Conservation (phyloP, 2,113 vertebrate species). For the Nyctereutes procyonoides region DNA sequence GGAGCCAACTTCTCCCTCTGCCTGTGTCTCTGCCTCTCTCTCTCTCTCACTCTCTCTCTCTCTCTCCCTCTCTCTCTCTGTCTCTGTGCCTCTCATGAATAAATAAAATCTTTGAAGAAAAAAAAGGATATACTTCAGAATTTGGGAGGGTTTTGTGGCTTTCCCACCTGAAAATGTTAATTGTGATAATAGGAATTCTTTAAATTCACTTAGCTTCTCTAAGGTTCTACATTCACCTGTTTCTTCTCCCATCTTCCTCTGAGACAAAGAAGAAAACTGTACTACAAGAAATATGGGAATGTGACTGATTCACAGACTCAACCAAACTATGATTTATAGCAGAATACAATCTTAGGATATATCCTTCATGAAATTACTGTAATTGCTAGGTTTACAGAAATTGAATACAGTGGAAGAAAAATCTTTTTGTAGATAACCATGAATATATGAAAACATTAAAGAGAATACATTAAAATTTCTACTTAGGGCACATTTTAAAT, state of each 20-base stretch:
- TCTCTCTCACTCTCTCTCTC: too few relatives aligned
- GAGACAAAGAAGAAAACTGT: neutral
- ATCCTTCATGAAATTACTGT: neutral
- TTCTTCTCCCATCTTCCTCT: neutral
- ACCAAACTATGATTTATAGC: neutral
- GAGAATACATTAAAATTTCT: neutral
- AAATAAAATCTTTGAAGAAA: too few relatives aligned
- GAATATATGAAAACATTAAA: neutral
- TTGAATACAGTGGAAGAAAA: neutral
- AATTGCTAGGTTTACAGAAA: constrained; percentile 21
- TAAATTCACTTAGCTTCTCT: neutral
- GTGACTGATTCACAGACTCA: neutral
- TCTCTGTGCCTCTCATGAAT: too few relatives aligned
- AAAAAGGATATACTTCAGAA: neutral
- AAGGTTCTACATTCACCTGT: neutral
- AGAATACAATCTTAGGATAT: neutral
- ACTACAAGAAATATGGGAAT: neutral
- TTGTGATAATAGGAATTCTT: neutral
- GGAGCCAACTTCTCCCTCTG: too few relatives aligned
- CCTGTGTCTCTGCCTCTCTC: too few relatives aligned
- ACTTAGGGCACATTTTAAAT: neutral
- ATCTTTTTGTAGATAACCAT: neutral
- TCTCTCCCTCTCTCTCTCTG: too few relatives aligned
- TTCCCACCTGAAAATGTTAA: neutral
- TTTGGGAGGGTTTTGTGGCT: neutral